Percentiles rank a stretch among this genome's conserved stretches.
Conservation (phyloP, 2,113 vertebrate species). For the Rhagologus leucostigma region DNA sequence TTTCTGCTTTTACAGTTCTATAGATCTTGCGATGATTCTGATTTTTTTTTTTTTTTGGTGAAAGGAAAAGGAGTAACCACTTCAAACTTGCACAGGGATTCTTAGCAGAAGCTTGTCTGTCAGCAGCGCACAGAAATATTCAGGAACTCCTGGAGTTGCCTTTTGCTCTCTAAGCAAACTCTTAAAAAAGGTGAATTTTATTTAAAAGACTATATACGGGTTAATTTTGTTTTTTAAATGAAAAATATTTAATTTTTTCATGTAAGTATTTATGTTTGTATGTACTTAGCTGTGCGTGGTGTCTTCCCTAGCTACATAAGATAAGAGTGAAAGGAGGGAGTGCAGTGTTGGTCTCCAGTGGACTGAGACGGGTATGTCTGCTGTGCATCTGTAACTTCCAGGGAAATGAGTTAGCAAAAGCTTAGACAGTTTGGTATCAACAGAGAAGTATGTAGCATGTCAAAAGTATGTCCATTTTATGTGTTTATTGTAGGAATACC, state of each 20-base stretch:
- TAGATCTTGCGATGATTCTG: neutral
- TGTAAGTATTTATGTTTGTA: constrained; percentile 23
- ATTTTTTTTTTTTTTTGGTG: neutral
- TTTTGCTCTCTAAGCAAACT: constrained; percentile 39
- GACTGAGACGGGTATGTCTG: neutral
- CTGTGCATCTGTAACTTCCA: neutral
- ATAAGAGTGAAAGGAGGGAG: neutral
- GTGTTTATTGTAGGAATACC: neutral
- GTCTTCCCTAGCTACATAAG: neutral
- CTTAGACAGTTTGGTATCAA: neutral
- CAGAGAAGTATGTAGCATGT: neutral
- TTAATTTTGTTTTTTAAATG: constrained; percentile 40
- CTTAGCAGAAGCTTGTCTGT: constrained; percentile 16
- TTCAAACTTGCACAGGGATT: constrained; percentile 17
- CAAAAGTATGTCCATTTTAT: neutral
- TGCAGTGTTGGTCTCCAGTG: neutral
- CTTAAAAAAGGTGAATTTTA: constrained; percentile 44
- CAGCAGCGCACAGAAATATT: constrained; percentile 41
- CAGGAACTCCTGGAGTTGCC: constrained; percentile 24
- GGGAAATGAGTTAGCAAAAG: neutral
- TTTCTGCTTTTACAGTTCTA: neutral
- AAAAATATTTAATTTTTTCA: constrained; percentile 35
- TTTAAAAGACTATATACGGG: constrained; percentile 49
- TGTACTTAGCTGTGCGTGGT: neutral
- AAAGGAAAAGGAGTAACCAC: constrained; percentile 1